These are phyloP conservation scores for Phenganax marumi DNA, from an alignment of 92 coral and sea anemone genomes.

Conservation along the genomic window DNA sequence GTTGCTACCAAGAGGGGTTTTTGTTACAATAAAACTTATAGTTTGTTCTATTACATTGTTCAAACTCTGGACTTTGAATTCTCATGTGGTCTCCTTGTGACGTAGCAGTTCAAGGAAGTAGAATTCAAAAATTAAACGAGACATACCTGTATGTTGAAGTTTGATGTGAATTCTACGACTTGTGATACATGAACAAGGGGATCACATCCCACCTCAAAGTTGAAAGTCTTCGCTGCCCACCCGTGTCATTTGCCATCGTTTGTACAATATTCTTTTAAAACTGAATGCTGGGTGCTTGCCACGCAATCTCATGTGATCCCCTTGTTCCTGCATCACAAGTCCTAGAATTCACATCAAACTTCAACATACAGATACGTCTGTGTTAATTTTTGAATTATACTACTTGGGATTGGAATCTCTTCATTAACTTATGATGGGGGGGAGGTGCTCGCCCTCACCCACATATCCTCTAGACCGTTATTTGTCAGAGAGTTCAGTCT, in stretches of 20 bases:
- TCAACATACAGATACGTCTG: background rate
- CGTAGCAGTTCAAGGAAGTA: too few species aligned
- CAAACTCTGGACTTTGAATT: too few species aligned
- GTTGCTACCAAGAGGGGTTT: too few species aligned
- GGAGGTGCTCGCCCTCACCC: too few species aligned
- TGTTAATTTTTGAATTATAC: background rate
- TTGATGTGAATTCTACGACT: background rate
- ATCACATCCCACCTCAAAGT: background rate
- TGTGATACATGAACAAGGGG: conserved; percentile 1
- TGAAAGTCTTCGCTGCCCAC: background rate
- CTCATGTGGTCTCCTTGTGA: too few species aligned
- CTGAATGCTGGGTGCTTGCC: conserved; percentile 9
- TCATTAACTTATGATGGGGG: too few species aligned
- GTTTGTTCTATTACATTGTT: too few species aligned
- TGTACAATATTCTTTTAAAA: background rate
- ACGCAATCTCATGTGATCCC: conserved; percentile 9
- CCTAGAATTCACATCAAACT: background rate
- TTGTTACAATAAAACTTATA: too few species aligned
- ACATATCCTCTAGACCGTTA: too few species aligned
- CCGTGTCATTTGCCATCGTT: background rate
- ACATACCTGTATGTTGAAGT: background rate
- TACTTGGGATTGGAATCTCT: too few species aligned
- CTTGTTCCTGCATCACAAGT: conserved; percentile 4
- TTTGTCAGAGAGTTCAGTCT: too few species aligned
- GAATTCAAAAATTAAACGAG: background rate